phyloP scores from a whole-genome alignment of 2,888 invertebrate genomes.

The Cosmia pyralina region DNA sequence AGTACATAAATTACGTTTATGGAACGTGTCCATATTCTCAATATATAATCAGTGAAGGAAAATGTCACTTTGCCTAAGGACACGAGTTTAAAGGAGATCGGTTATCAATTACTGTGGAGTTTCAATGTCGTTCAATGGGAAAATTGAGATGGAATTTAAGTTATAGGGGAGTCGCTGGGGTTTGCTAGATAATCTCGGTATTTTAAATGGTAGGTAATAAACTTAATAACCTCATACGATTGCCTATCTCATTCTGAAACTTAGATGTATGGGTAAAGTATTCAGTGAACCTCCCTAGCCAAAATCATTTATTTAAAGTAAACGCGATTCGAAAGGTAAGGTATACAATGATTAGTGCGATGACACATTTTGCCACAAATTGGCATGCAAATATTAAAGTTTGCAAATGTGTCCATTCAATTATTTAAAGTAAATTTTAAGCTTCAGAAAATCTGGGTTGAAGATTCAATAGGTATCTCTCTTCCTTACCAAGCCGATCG shows the following conservation, averaged over 20 bases:
- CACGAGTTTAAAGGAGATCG: constrained; percentile 52
- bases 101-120: constrained; percentile 46
- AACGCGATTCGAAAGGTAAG: no score
- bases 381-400: no score
- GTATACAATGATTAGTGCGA: no score
- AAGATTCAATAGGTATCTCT: no score
- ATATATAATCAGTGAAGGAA: constrained; percentile 55
- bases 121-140: constrained; percentile 12
- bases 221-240: neutral
- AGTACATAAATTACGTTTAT: constrained; percentile 71
- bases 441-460: no score
- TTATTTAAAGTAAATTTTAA: no score
- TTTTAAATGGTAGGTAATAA: neutral
- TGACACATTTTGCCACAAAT: no score
- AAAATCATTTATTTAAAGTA: no score
- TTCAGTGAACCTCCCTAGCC: no score
- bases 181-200: neutral
- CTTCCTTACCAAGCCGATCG: neutral
- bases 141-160: neutral
- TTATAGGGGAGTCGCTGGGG: neutral
- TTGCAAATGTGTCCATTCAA: no score
- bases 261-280: neutral
- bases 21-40: constrained; percentile 62
- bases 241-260: no score
- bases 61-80: constrained; percentile 61